Evolutionary conservation across 2,888 invertebrate species (phyloP).

Genomic region (Cantharis lateralis): DNA sequence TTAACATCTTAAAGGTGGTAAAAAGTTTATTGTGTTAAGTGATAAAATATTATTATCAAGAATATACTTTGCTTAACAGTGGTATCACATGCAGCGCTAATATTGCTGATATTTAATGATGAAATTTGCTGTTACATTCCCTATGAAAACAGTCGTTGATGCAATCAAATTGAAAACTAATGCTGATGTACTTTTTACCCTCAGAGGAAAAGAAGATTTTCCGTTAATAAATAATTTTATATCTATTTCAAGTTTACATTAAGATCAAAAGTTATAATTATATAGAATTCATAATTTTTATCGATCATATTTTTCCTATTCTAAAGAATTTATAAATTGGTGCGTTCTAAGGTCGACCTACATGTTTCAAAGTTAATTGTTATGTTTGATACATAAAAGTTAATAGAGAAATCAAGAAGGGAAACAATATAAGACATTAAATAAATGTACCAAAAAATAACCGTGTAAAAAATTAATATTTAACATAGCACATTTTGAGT

Average conservation of each 20-base stretch:
- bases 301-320: neutral
- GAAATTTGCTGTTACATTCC: neutral
- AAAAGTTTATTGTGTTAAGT: neutral
- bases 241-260: neutral
- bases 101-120: neutral
- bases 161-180: neutral
- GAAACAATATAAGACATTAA: neutral
- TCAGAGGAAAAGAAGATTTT: neutral
- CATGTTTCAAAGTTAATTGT: neutral
- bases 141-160: neutral
- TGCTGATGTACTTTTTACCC: neutral
- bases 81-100: neutral
- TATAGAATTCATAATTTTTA: neutral
- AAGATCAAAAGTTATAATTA: neutral
- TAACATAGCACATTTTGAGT: slow-evolving; percentile 14
- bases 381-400: neutral
- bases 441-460: slow-evolving; percentile 15
- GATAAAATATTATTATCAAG: neutral
- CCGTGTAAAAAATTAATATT: slow-evolving; percentile 28
- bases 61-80: neutral
- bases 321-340: neutral
- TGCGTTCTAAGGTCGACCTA: neutral
- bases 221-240: neutral
- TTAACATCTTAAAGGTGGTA: neutral
- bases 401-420: neutral